These are phyloP conservation scores for Philopedon plagiatum DNA, from an alignment of 2,888 invertebrate species.

Conservation along the genomic window DNA sequence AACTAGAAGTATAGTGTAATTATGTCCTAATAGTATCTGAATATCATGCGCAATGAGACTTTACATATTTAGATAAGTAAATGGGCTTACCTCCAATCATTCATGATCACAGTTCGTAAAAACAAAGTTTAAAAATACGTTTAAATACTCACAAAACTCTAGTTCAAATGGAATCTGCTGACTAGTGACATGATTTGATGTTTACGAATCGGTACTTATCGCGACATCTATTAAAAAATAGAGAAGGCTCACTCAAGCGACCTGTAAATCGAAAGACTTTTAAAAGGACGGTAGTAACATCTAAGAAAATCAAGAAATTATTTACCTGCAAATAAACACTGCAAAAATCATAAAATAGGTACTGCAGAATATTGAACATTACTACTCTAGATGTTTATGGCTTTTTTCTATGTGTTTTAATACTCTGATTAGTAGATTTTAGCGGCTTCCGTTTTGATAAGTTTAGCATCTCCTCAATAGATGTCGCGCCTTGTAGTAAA, in stretches of 20 bases:
- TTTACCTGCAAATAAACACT: no score
- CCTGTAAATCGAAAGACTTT: neutral
- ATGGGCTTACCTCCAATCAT: constrained; percentile 3
- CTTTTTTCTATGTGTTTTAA: no score
- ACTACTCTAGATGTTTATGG: no score
- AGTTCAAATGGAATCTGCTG: constrained; percentile 2
- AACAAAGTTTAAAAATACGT: constrained; percentile 5
- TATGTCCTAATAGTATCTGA: neutral
- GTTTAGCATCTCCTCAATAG: no score
- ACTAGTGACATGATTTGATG: neutral
- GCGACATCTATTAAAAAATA: constrained; percentile 13
- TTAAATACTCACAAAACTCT: neutral
- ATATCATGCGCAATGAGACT: neutral
- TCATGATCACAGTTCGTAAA: neutral
- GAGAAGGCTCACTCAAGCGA: neutral
- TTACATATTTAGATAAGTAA: constrained; percentile 8
- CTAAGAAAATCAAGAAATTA: no score
- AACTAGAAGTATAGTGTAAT: neutral
- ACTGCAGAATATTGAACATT: no score
- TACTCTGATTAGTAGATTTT: no score
- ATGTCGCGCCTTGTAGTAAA: no score
- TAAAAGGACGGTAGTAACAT: constrained; percentile 6
- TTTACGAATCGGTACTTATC: constrained; percentile 5
- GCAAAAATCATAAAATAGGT: no score
- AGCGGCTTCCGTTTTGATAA: no score